A percentile compares a stretch with the other conserved stretches of the same genome.
Conservation (phyloP, 2,113 vertebrate species). For the Rostratula benghalensis region DNA sequence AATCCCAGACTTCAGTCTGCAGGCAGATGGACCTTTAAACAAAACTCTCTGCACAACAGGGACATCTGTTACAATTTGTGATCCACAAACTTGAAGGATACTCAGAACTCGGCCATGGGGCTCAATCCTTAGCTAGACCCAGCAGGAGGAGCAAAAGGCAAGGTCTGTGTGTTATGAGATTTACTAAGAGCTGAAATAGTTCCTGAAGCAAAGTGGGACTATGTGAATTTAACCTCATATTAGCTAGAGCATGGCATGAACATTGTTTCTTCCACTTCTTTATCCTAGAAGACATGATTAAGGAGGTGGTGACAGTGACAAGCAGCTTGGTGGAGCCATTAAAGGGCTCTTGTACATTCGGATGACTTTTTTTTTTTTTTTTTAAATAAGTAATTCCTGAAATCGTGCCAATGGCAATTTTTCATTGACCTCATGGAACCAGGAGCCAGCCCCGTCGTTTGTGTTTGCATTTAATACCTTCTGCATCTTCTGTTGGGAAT, state of each 20-base stretch:
- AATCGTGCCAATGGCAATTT: not conserved
- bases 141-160: conserved; percentile 33
- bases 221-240: not conserved
- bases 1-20: conserved; percentile 60
- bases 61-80: conserved; percentile 64
- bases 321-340: not conserved
- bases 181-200: not conserved
- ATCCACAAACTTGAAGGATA: conserved; percentile 49
- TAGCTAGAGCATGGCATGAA: not conserved
- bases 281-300: not conserved
- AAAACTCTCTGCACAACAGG: conserved; percentile 53
- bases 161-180: not conserved
- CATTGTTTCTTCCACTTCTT: not conserved
- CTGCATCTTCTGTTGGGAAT: not conserved
- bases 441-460: not conserved
- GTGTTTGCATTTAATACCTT: not conserved
- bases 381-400: not conserved
- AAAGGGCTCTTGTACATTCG: not conserved
- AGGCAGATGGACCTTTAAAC: conserved; percentile 71
- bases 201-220: not conserved
- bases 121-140: conserved; percentile 45
- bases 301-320: not conserved
- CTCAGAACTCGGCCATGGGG: not conserved
- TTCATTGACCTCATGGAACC: not conserved
- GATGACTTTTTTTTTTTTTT: not conserved